Conservation (phyloP, 2,797 vertebrate genomes). For the Zonotrichia albicollis region DNA sequence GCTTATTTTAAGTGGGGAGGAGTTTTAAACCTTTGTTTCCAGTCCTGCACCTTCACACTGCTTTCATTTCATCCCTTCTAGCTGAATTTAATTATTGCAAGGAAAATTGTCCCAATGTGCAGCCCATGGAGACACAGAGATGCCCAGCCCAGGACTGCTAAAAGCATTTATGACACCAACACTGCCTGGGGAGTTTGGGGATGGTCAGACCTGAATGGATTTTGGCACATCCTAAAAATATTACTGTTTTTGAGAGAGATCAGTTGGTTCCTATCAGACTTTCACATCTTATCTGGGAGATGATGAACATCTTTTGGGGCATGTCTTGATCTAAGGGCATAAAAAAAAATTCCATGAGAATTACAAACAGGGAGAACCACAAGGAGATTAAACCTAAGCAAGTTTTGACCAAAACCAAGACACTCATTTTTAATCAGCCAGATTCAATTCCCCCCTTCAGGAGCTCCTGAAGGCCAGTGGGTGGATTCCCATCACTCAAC, state of each 20-base stretch:
- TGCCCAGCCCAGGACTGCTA: background rate
- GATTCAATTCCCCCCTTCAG: background rate
- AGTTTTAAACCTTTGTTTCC: background rate
- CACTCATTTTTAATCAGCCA: background rate
- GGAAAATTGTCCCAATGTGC: background rate
- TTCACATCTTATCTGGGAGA: background rate
- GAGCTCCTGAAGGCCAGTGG: background rate
- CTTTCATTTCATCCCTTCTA: background rate
- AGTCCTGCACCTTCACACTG: background rate
- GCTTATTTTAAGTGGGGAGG: background rate
- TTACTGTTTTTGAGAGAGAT: background rate
- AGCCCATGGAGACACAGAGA: background rate
- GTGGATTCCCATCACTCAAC: background rate
- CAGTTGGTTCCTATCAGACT: background rate
- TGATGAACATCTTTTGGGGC: background rate
- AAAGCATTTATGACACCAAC: background rate
- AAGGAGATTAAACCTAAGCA: background rate
- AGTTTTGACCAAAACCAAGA: background rate
- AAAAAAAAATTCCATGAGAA: background rate
- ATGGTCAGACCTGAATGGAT: background rate
- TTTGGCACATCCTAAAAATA: background rate
- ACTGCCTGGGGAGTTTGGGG: background rate
- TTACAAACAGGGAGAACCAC: background rate
- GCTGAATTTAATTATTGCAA: background rate
- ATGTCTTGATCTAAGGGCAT: background rate